Percentiles rank a stretch among this genome's conserved stretches.
phyloP scores from a whole-genome alignment of 2,888 invertebrate species.

The Lasioglossum zephyrum region DNA sequence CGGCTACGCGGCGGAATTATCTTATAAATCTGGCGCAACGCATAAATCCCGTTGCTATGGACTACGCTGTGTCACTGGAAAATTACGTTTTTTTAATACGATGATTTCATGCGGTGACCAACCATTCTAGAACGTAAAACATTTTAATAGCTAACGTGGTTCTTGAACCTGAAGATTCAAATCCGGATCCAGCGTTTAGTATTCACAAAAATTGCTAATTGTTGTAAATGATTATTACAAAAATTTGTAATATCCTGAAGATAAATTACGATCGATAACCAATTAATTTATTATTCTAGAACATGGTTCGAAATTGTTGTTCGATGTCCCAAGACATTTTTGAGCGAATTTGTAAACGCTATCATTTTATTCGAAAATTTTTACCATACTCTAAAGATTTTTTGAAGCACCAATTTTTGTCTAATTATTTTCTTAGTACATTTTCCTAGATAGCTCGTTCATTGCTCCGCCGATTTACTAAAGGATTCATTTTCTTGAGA shows the following conservation, averaged over 20 bases:
- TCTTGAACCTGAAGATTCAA: no score
- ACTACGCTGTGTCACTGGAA: neutral
- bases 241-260: no score
- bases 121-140: neutral
- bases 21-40: neutral
- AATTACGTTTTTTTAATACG: neutral
- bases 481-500: neutral
- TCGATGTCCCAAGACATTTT: neutral
- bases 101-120: neutral
- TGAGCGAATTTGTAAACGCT: neutral
- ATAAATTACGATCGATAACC: no score
- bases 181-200: no score
- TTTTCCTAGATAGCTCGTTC: neutral
- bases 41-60: neutral
- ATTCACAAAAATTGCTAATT: no score
- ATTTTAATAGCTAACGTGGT: no score
- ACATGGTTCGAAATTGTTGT: neutral
- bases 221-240: no score
- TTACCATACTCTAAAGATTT: no score
- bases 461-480: no score
- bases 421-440: neutral
- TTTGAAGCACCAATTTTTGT: neutral
- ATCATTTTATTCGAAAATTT: neutral
- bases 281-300: neutral
- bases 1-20: neutral